Evolutionary conservation across 2,113 vertebrate genomes (phyloP).

Genomic region (Coracopsis vasa): DNA sequence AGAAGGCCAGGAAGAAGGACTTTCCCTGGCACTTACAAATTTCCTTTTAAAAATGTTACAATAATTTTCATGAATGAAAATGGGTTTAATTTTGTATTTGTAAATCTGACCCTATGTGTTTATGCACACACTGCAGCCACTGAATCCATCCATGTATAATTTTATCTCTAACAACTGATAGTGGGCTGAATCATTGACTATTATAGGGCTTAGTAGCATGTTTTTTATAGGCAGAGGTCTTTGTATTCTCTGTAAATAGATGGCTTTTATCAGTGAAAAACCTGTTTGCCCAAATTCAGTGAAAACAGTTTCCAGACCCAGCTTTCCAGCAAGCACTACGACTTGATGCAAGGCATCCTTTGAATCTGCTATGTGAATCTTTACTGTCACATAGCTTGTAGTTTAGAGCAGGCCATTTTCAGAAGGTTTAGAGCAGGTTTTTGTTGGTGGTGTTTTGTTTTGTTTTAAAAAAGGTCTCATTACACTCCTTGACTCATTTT

Average conservation of each 20-base stretch:
- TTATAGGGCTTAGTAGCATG: background rate
- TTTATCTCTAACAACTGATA: background rate
- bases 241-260: background rate
- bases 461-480: background rate
- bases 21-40: background rate
- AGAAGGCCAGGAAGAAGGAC: background rate
- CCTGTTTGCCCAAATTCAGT: background rate
- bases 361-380: background rate
- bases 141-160: background rate
- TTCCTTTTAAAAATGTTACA: conserved; percentile 40
- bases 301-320: background rate
- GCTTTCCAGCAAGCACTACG: background rate
- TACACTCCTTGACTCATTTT: background rate
- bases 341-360: background rate
- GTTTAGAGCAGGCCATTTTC: background rate
- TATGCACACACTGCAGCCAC: accelerated
- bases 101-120: background rate
- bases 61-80: background rate
- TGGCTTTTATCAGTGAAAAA: background rate
- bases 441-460: background rate
- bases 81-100: background rate
- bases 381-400: background rate
- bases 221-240: background rate
- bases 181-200: background rate
- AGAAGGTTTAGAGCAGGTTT: background rate